These are phyloP conservation scores for Tylochromis polylepis DNA, from an alignment of 2,113 vertebrate genomes.

Conservation along the genomic window DNA sequence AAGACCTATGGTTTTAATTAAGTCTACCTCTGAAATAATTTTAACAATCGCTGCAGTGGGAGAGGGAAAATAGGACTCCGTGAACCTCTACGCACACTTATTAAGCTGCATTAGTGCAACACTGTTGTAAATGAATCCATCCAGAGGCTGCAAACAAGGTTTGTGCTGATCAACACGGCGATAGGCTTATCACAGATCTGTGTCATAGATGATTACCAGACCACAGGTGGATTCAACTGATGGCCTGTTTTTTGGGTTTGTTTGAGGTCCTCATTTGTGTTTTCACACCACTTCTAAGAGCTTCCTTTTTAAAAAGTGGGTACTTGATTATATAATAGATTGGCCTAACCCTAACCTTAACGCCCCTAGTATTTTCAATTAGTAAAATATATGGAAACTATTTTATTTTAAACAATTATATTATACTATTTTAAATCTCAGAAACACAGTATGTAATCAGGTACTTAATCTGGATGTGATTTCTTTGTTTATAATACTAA, in stretches of 20 bases:
- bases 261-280: neutral
- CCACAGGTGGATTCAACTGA: neutral
- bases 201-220: slow-evolving; percentile 20
- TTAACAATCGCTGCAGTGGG: neutral
- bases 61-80: neutral
- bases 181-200: slow-evolving; percentile 36
- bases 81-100: neutral
- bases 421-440: neutral
- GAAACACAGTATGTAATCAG: neutral
- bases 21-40: neutral
- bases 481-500: neutral
- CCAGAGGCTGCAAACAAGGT: slow-evolving; percentile 23
- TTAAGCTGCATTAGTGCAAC: neutral
- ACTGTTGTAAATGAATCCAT: slow-evolving; percentile 19
- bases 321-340: neutral
- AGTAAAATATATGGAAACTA: neutral
- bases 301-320: neutral
- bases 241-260: rapidly evolving
- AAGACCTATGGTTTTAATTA: slow-evolving; percentile 14
- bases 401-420: no score
- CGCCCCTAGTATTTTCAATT: neutral
- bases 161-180: slow-evolving; percentile 29
- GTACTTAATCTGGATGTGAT: neutral
- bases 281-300: neutral
- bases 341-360: no score